These are phyloP conservation scores for Calypte anna DNA, from an alignment of 2,113 vertebrate genomes.

Conservation along the genomic window DNA sequence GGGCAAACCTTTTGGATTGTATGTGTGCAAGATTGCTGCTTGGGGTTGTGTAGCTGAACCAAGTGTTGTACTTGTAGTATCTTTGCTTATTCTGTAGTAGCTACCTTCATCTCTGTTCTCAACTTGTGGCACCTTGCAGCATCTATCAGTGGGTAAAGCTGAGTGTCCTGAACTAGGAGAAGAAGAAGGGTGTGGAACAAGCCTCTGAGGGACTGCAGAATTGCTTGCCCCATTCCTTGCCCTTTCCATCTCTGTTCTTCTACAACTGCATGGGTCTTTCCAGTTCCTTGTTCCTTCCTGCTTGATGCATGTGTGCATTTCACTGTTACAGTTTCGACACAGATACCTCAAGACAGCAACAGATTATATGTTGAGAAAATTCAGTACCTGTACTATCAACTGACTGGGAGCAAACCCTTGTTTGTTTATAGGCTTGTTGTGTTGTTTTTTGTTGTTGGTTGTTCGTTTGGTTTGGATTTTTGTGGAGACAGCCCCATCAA, in stretches of 20 bases:
- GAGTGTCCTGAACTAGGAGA: neutral
- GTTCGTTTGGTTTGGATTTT: neutral
- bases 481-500: neutral
- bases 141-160: neutral
- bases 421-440: too few species aligned
- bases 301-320: accelerated
- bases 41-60: neutral
- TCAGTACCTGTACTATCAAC: neutral
- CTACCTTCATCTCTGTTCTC: neutral
- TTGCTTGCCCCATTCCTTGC: neutral
- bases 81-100: neutral
- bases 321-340: neutral
- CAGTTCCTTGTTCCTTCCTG: neutral
- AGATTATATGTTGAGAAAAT: slow-evolving; percentile 2
- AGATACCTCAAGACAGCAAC: neutral
- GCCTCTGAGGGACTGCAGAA: neutral
- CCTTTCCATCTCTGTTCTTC: neutral
- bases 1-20: neutral
- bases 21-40: neutral
- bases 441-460: too few species aligned
- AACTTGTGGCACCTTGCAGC: neutral
- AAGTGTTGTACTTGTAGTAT: neutral
- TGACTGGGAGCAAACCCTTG: neutral
- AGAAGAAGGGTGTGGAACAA: neutral
- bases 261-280: neutral